Evolutionary conservation across 1,140 invertebrate genomes (phyloP).

Genomic region (Drosophila truncata): DNA sequence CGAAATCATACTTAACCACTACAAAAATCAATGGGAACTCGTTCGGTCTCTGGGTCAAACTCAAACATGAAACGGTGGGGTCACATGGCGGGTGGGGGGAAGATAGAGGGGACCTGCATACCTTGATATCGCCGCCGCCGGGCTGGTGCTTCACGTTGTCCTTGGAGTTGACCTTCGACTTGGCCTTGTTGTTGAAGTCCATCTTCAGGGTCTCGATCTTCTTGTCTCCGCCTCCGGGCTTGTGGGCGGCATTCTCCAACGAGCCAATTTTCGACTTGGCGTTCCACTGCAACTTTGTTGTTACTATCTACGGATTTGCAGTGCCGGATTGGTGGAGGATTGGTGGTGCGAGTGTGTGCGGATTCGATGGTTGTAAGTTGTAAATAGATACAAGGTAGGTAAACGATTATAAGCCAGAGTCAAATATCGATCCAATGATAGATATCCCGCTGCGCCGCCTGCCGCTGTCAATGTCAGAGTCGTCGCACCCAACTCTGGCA

Average conservation of each 20-base stretch:
- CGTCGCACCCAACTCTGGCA: slow-evolving; percentile 36
- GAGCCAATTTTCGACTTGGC: slow-evolving; percentile 97
- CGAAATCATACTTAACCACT: slow-evolving; percentile 47
- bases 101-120: slow-evolving; percentile 85
- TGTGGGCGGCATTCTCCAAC: slow-evolving; percentile 96
- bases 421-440: slow-evolving; percentile 32
- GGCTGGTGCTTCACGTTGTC: slow-evolving; percentile 90
- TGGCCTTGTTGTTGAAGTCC: slow-evolving; percentile 96
- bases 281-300: slow-evolving; percentile 96
- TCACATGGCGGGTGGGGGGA: slow-evolving; percentile 1
- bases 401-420: slow-evolving; percentile 60
- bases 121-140: slow-evolving; percentile 96
- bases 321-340: slow-evolving; percentile 25
- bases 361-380: slow-evolving; percentile 36
- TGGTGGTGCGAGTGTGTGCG: slow-evolving; percentile 47
- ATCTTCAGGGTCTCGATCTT: slow-evolving; percentile 96
- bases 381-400: slow-evolving; percentile 72
- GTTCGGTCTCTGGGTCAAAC: slow-evolving; percentile 51
- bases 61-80: slow-evolving; percentile 44
- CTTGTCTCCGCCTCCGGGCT: slow-evolving; percentile 96
- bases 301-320: slow-evolving; percentile 89
- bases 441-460: slow-evolving; percentile 21
- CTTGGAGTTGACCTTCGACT: slow-evolving; percentile 96
- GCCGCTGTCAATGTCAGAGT: slow-evolving; percentile 48
- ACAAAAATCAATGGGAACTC: slow-evolving; percentile 48